Evolutionary conservation across 2,888 invertebrate species (phyloP), one percentile per base, ranked within the genome.

Genomic region (Habrosyne pyritoides): DNA sequence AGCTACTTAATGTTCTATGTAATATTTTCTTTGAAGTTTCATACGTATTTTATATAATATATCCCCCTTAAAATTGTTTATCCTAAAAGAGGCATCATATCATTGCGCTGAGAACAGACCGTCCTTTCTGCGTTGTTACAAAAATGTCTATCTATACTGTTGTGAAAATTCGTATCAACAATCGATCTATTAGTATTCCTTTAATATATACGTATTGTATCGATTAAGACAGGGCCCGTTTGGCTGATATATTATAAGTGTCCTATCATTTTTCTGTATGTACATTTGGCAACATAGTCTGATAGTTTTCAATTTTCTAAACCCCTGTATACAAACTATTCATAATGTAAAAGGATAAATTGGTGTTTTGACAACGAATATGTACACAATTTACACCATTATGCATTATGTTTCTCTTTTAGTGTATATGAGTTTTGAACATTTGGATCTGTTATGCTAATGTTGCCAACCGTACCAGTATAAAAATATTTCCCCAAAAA

Each of bases 51-150:
- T 42, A 42, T n/a, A n/a, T n/a, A n/a, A n/a, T n/a, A 18, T 14
- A 36, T 18, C 18, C 42, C 42, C 18, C n/a, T 18, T n/a, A 42
- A 42, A 42, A 18, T 7, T 42, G 8, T 42, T 14, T 42, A 42
- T 42, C 18, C 8, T 42, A 42, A 42, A 42, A 42, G 42, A 42
- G 18, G 14, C 42, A 42, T 42, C 18, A 42, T 42, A 42, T 42
- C 42, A 42, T 18, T 42, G 42, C 42, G 42, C 42, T 42, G n/a
- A 42, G 42, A 14, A 42, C 42, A 42, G 42, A 42, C 42, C 42
- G 42, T 42, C 42, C 42, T 42, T 18, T 18, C 36, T 42, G 42
- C 42, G 18, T 42, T n/a, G 36, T 36, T 18, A 14, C 18, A 14
- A 18, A 18, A 8, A 8, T 18, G n/a, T n/a, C n/a, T 14, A 36